Evolutionary conservation across 2,113 vertebrate species (phyloP).

Genomic region (Anseranas semipalmata): DNA sequence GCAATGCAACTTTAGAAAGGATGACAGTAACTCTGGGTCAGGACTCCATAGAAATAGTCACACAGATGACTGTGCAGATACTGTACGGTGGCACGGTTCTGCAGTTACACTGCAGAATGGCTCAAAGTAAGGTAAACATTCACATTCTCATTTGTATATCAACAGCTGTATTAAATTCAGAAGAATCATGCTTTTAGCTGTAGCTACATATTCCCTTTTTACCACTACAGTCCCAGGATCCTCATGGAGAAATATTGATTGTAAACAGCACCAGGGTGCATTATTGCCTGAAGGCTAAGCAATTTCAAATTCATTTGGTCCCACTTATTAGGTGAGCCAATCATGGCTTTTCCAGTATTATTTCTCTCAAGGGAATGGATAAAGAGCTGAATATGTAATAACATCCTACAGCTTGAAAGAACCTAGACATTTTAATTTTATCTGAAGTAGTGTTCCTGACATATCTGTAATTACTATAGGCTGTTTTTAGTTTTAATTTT

Average conservation of each 20-base stretch:
- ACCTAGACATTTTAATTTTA: not conserved
- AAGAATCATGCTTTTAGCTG: not conserved
- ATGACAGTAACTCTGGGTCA: not conserved
- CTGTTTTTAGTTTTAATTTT: not conserved
- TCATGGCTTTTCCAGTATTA: not conserved
- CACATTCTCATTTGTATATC: not conserved
- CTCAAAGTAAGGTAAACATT: not conserved
- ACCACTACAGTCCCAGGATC: not conserved
- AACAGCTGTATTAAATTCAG: not conserved
- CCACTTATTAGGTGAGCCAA: not conserved
- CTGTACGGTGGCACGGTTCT: rapidly evolving
- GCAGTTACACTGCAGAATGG: not conserved
- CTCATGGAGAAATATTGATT: not conserved
- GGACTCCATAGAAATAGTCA: not conserved
- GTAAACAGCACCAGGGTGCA: not conserved
- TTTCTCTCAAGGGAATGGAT: not conserved
- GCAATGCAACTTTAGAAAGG: not conserved
- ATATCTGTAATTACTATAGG: not conserved
- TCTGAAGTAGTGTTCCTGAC: not conserved
- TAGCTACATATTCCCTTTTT: not conserved
- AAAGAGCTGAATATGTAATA: not conserved
- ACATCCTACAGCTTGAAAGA: not conserved
- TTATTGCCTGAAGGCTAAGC: not conserved
- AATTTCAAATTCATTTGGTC: not conserved
- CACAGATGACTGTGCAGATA: not conserved